These are phyloP conservation scores for Prionailurus viverrinus DNA, from an alignment of 2,113 vertebrate species.

Conservation along the genomic window DNA sequence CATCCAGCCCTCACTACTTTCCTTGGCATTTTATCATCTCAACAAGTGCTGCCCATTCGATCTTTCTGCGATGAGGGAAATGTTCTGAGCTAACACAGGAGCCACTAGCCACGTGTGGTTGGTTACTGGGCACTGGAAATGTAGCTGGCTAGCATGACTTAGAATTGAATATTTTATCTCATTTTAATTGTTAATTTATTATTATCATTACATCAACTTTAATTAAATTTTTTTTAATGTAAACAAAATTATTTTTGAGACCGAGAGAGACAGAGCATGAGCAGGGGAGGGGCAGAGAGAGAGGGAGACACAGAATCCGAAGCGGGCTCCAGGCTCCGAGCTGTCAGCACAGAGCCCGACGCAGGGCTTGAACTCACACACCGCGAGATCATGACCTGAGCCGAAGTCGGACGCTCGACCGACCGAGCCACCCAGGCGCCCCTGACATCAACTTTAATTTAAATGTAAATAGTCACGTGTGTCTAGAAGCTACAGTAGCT, in stretches of 20 bases:
- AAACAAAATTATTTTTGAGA: too few species aligned
- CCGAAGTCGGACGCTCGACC: rapidly evolving
- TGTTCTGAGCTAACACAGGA: rapidly evolving
- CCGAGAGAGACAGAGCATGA: too few species aligned
- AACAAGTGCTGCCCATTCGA: too few species aligned
- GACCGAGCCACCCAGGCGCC: background rate
- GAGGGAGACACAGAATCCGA: too few species aligned
- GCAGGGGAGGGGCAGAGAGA: too few species aligned
- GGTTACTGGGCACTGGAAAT: background rate
- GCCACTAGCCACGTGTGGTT: background rate
- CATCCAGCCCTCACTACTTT: background rate
- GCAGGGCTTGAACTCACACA: too few species aligned
- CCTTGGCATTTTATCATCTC: background rate
- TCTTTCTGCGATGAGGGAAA: background rate
- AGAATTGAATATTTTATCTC: background rate
- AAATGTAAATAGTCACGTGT: background rate
- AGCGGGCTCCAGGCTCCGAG: too few species aligned
- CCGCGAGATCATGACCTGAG: background rate
- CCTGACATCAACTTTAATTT: background rate
- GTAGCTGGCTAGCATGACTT: background rate
- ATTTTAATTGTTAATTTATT: background rate
- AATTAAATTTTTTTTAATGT: too few species aligned
- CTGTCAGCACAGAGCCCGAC: too few species aligned
- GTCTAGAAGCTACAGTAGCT: background rate
- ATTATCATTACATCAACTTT: background rate